Base-by-base conservation (phyloP, 1,140 invertebrate species). In the Solenopsis fugax region DNA sequence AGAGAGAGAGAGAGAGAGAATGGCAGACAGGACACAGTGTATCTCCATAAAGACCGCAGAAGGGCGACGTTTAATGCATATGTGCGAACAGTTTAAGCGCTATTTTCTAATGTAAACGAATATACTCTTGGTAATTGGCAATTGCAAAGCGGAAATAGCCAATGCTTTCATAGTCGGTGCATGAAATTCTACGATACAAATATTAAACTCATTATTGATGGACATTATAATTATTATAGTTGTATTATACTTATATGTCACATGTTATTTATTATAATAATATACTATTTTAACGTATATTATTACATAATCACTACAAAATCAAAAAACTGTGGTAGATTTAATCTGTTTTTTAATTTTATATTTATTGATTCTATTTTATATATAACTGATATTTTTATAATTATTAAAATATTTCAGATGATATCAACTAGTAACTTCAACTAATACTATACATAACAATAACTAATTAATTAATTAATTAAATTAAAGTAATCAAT, bases 61-160 rank as follows among this genome's bases (percentile, higher is more conserved):
- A 41, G 37, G 6, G 7, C 4, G n/a, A 48, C 5, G n/a, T 85
- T 85, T 77, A 41, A 65, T 64, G 12, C 48, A 65, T 90, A 77
- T 62, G 85, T 82, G 84, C 12, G 75, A 78, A 76, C 54, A 67
- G 65, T 86, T 54, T 76, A 77, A 60, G 76, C 60, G 85, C 18
- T 60, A 90, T 90, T 72, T 90, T 82, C 77, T 84, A 87, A 89
- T 87, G 37, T 85, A 89, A 65, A 87, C 56, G 41, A 45, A 76
- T 86, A 67, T 64, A 29, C 24, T 18, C 12, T n/a, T n/a, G 60
- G 16, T 24, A 67, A 29, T 21, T 16, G 54, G 37, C 82, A 81
- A 90, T 87, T 84, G 75, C 12, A 52, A 60, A 71, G 73, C 75
- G 89, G 89, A 90, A 89, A 41, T 84, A 65, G 45, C 72, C 71